A percentile compares a stretch with the other conserved stretches of the same genome.
Evolutionary conservation across 2,113 vertebrate species (phyloP).

Genomic region (Agelaius phoeniceus): DNA sequence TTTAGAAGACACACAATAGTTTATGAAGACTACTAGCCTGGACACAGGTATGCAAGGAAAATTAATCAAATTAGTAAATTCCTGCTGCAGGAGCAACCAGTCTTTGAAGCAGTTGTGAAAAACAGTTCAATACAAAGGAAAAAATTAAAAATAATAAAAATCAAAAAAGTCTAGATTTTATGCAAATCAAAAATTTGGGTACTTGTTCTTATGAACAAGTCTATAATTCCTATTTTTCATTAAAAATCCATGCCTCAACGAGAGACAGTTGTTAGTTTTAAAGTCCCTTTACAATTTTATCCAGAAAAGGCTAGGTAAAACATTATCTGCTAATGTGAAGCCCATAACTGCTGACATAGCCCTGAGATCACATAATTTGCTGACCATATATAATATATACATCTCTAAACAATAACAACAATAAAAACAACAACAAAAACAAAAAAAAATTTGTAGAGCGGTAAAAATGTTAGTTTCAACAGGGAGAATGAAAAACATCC

Average conservation of each 20-base stretch:
- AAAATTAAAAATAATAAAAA: not conserved
- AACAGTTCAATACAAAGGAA: not conserved
- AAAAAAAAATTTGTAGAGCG: not conserved
- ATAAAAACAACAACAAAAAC: not conserved
- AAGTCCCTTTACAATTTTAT: not conserved
- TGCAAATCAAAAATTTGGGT: not conserved
- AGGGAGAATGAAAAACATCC: not conserved
- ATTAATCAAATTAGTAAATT: not conserved
- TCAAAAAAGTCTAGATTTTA: not conserved
- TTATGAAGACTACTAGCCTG: not conserved
- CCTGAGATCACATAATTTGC: not conserved
- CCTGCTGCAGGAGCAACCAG: not conserved
- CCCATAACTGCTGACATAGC: not conserved
- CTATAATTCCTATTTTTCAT: not conserved
- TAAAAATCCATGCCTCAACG: not conserved
- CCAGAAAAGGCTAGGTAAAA: not conserved
- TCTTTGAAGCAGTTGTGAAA: not conserved
- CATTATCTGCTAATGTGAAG: not conserved
- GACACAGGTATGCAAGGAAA: not conserved
- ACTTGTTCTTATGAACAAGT: not conserved
- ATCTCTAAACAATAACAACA: not conserved
- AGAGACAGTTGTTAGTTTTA: not conserved
- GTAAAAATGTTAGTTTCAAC: not conserved
- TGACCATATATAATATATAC: not conserved
- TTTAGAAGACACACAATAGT: not conserved